These are phyloP conservation scores for Glareola pratincola DNA, from an alignment of 2,113 vertebrate species.

Conservation along the genomic window DNA sequence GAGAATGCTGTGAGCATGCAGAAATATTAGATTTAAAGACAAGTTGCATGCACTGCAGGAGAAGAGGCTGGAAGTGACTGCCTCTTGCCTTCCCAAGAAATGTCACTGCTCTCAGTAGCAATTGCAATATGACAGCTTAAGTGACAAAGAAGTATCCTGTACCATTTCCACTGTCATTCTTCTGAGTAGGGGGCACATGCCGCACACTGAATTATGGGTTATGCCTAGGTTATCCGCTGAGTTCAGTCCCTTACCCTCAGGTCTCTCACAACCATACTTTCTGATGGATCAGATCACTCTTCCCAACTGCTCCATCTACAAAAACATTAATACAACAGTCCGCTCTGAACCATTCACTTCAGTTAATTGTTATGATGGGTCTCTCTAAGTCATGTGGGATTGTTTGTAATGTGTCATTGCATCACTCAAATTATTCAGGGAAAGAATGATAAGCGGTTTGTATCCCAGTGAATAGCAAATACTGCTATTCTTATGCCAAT, in stretches of 20 bases:
- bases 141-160: background rate
- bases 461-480: background rate
- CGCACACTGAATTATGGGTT: rapidly evolving
- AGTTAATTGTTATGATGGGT: background rate
- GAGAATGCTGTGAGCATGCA: background rate
- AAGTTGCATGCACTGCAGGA: background rate
- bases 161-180: background rate
- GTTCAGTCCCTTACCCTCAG: background rate
- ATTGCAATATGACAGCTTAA: background rate
- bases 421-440: background rate
- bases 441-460: background rate
- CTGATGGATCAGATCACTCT: background rate
- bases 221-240: background rate
- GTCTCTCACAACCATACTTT: background rate
- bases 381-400: background rate
- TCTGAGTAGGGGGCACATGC: background rate
- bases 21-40: background rate
- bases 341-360: background rate
- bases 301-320: background rate
- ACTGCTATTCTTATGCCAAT: background rate
- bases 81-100: background rate
- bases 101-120: background rate
- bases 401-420: background rate
- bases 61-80: background rate
- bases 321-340: background rate